phyloP scores from a whole-genome alignment of 64 coral and sea anemone genomes.

The Hydrozoanthus tunicans region DNA sequence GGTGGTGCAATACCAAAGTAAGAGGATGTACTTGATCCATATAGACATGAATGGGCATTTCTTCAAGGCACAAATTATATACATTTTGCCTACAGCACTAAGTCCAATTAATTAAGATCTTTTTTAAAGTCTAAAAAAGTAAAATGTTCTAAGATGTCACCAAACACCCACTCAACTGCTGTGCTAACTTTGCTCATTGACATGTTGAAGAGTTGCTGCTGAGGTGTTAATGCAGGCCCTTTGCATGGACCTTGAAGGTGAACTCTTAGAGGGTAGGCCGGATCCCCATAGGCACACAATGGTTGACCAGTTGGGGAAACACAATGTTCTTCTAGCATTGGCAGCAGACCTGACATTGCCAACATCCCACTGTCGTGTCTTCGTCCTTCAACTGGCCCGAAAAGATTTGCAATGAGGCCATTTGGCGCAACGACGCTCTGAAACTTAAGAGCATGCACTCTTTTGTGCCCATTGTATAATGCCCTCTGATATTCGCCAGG shows the following conservation, averaged over 20 bases:
- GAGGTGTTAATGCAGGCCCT: background rate
- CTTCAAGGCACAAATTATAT: constrained; percentile 1
- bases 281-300: background rate
- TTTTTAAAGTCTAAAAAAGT: background rate
- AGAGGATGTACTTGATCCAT: background rate
- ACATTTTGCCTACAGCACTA: constrained; percentile 4
- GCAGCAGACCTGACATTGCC: background rate
- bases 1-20: background rate
- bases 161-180: background rate
- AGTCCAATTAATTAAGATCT: background rate
- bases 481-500: background rate
- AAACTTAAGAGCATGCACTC: background rate
- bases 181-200: constrained; percentile 3
- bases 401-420: background rate
- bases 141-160: background rate
- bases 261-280: background rate
- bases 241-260: background rate
- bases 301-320: background rate
- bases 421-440: background rate
- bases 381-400: background rate
- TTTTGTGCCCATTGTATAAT: background rate
- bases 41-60: background rate
- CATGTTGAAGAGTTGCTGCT: background rate
- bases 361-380: constrained; percentile 1
- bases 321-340: background rate